Evolutionary conservation across 2,113 vertebrate genomes (phyloP).

Genomic region (Cyanoramphus novaezelandiae): DNA sequence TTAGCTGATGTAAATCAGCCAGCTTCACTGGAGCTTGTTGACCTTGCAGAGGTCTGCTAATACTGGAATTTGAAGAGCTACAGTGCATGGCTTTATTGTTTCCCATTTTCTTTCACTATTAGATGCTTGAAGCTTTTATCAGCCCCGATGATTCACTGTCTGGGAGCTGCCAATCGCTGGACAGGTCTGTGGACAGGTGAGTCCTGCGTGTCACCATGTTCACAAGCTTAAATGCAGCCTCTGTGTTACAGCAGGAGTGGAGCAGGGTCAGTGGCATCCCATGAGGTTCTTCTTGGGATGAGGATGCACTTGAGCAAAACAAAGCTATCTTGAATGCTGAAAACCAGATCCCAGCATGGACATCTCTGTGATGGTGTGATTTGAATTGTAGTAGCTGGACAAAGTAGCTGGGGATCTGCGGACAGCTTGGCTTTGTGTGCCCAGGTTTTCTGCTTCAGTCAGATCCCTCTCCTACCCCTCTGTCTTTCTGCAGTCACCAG

Average conservation of each 20-base stretch:
- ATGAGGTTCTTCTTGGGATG: background rate
- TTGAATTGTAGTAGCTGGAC: background rate
- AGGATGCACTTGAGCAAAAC: background rate
- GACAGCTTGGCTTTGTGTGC: background rate
- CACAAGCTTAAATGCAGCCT: background rate
- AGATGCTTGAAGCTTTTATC: constrained; percentile 89
- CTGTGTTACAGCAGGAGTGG: fast-evolving
- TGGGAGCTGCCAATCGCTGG: constrained; percentile 86
- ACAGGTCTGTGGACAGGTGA: constrained; percentile 87
- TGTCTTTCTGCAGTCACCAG: background rate
- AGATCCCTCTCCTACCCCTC: background rate
- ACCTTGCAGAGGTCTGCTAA: background rate
- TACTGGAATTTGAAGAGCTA: background rate
- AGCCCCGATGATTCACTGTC: constrained; percentile 85
- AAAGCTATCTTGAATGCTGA: background rate
- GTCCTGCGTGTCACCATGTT: background rate
- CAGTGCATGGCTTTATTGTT: background rate
- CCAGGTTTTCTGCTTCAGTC: background rate
- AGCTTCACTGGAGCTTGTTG: background rate
- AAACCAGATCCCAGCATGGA: background rate
- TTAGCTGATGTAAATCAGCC: background rate
- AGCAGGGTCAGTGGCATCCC: background rate
- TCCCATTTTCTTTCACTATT: background rate
- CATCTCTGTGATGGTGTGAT: background rate
- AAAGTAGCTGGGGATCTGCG: background rate